Base-by-base conservation (phyloP, 1,140 invertebrate genomes). In the Cyclina sinensis region DNA sequence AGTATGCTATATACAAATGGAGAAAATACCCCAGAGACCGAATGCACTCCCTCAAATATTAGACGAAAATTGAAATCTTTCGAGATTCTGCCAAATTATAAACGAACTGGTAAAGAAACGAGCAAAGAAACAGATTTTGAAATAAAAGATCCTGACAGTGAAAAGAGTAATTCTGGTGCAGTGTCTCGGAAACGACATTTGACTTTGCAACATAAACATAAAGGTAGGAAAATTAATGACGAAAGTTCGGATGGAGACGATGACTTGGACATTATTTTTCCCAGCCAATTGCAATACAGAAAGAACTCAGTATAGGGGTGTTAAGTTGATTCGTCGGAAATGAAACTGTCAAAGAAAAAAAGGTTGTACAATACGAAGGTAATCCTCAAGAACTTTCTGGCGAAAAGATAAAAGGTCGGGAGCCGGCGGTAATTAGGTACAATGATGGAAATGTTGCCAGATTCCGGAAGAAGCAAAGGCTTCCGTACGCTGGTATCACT, bases 11-110 rank as follows among this genome's bases (percentile, higher is more conserved):
- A 16, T 70, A 35, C 35, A 21, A 37, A 70, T 70, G 14, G 16
- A 70, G 35, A 37, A 21, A 21, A 16, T n/a, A 18, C 21, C 9
- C 2, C 35, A 12, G 74, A 35, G n/a, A 35, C 74, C 2, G 48
- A 54, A 32, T 27, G 24, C 9, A 78, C 74, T 1, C 74, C 74
- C 5, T 35, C 74, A 14, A 78, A 51, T 32, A 78, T 78, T 1
- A 46, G 48, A 27, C 48, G 39, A 54, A 78, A 78, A 46, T 30
- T 78, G 16, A 78, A 78, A 46, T 51, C 74, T 5, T 78, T 78
- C 14, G 74, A 78, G 0, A 32, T 78, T 32, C 35, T 78, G n/a
- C 74, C 74, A 51, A 78, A 78, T 51, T 78, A 57, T 21, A 78
- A 54, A 51, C 30, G 27, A 48, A 54, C 11, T 35, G 46, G 24